Percentiles rank a stretch among this genome's conserved stretches.
Evolutionary conservation across 2,797 vertebrate species (phyloP).

Genomic region (Erpetoichthys calabaricus): DNA sequence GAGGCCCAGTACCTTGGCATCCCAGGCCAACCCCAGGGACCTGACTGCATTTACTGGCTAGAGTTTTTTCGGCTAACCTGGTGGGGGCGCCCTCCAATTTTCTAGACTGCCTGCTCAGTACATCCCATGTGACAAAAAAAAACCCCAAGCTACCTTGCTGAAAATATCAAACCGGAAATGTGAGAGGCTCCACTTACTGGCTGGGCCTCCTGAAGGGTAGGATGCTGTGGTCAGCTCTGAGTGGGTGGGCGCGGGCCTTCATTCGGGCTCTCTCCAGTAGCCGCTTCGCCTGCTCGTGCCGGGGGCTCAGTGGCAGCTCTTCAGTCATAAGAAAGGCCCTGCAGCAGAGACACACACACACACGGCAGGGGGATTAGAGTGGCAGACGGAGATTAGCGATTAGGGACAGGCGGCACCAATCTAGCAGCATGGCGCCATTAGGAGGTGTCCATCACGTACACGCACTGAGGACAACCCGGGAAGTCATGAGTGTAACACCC

Average conservation of each 20-base stretch:
- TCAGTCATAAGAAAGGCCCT: constrained; percentile 51
- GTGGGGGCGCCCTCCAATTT: too few relatives aligned
- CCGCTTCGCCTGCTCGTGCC: constrained; percentile 77
- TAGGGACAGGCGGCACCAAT: constrained; percentile 38
- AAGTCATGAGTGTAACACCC: too few relatives aligned
- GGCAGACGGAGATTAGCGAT: constrained; percentile 58
- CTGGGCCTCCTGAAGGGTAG: constrained; percentile 36
- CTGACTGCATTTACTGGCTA: too few relatives aligned
- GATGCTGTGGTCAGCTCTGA: constrained; percentile 78
- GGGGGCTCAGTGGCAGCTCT: constrained; percentile 62
- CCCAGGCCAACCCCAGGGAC: too few relatives aligned
- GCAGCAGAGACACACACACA: constrained; percentile 16
- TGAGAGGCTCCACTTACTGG: constrained; percentile 28
- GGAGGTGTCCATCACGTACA: too few relatives aligned
- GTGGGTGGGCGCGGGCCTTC: constrained; percentile 72
- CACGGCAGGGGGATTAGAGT: constrained; percentile 46
- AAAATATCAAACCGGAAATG: neutral
- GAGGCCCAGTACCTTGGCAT: too few relatives aligned
- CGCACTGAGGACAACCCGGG: too few relatives aligned
- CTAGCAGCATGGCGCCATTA: constrained; percentile 3
- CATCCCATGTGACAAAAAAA: too few relatives aligned
- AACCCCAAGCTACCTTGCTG: too few relatives aligned
- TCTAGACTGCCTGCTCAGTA: too few relatives aligned
- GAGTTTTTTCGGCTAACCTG: too few relatives aligned
- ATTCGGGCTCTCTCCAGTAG: constrained; percentile 59